Percentiles rank a stretch among this genome's conserved stretches.
Conservation (phyloP, 2,797 vertebrate genomes). For the Liparis tanakae region DNA sequence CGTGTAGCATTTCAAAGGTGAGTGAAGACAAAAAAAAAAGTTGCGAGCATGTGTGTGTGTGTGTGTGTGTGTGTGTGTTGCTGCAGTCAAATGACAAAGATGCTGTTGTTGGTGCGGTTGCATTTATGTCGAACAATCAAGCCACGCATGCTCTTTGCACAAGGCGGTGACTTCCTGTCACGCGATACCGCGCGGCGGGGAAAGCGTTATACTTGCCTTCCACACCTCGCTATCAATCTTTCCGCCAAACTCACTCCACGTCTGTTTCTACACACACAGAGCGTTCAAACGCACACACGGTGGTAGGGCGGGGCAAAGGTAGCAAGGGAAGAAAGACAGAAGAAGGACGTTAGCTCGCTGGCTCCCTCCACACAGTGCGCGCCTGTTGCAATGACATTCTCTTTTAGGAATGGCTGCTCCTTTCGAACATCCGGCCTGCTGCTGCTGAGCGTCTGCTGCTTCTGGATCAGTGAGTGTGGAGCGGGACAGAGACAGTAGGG, state of each 20-base stretch:
- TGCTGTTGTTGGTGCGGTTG: constrained; percentile 45
- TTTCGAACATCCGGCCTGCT: constrained; percentile 49
- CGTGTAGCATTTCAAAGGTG: constrained; percentile 18
- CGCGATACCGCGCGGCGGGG: constrained; percentile 24
- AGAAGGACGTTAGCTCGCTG: constrained; percentile 90
- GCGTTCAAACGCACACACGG: constrained; percentile 79
- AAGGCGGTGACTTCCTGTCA: constrained; percentile 54
- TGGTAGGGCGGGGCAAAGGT: constrained; percentile 65
- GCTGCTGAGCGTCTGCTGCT: constrained; percentile 32
- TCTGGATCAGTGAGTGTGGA: constrained; percentile 38
- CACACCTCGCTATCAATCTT: constrained; percentile 99
- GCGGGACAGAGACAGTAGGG: constrained; percentile 3
- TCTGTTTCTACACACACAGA: constrained; percentile 91
- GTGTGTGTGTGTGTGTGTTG: constrained; percentile 35
- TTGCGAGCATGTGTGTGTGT: too few species aligned
- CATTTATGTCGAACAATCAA: constrained; percentile 67
- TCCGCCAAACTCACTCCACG: constrained; percentile 99
- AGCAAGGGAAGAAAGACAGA: constrained; percentile 70
- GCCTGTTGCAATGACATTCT: constrained; percentile 60
- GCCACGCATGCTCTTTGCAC: constrained; percentile 71
- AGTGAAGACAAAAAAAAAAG: constrained; percentile 30
- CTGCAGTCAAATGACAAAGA: constrained; percentile 55
- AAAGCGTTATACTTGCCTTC: constrained; percentile 85
- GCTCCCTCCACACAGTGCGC: constrained; percentile 82
- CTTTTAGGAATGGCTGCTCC: too few species aligned